phyloP scores from a whole-genome alignment of 2,888 invertebrate species.

The Drosophila merina region DNA sequence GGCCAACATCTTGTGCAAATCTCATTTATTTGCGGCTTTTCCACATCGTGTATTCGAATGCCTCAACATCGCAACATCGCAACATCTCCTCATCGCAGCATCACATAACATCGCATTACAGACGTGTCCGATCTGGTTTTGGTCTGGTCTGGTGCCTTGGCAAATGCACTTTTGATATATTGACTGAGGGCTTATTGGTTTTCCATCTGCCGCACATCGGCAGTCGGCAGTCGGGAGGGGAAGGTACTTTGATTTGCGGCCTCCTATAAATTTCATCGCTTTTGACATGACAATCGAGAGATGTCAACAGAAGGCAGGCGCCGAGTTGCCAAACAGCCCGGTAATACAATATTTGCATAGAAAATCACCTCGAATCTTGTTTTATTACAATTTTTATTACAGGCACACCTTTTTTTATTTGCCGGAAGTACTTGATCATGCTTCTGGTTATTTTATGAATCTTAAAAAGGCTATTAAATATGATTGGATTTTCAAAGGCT shows the following conservation, averaged over 20 bases:
- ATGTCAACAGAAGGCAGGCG: conserved; percentile 57
- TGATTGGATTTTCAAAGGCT: background rate
- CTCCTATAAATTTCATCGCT: conserved; percentile 67
- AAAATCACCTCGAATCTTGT: background rate
- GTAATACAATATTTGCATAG: conserved; percentile 11
- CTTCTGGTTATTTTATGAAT: background rate
- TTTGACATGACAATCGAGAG: conserved; percentile 73
- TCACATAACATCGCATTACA: conserved; percentile 17
- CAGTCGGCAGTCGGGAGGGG: conserved; percentile 1
- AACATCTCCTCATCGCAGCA: background rate
- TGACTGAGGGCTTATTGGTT: conserved; percentile 63
- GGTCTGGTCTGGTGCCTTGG: conserved; percentile 45
- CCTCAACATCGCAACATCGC: conserved; percentile 1
- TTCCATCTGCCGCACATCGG: conserved; percentile 50
- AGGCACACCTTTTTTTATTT: background rate
- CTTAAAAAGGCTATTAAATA: background rate
- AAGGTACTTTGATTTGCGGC: conserved; percentile 56
- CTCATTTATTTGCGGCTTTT: conserved; percentile 67
- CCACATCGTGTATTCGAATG: conserved; percentile 9
- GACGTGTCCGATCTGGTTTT: conserved; percentile 43
- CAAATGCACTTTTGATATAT: conserved; percentile 76
- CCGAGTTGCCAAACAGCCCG: conserved; percentile 17
- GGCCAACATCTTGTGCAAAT: conserved; percentile 63
- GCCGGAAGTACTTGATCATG: background rate
- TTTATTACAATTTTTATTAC: too few species aligned